Conservation (phyloP, 1,140 invertebrate genomes). For the Cydia strobilella region DNA sequence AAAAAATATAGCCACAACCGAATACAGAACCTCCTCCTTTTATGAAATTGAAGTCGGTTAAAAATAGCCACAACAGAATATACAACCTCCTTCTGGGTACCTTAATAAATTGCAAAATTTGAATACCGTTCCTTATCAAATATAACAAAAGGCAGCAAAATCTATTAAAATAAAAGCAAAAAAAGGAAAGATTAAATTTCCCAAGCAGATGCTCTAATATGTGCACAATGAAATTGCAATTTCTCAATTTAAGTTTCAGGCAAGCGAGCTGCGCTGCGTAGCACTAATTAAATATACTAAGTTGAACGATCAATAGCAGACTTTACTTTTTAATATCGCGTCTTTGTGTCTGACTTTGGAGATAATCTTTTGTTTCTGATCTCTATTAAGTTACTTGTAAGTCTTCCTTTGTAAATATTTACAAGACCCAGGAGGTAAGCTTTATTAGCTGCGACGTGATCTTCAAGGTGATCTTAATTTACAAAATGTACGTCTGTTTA, state of each 20-base stretch:
- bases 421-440: slow-evolving; percentile 3
- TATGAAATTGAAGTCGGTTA: no score
- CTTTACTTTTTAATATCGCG: slow-evolving; percentile 20
- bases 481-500: background rate
- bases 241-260: background rate
- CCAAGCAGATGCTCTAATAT: background rate
- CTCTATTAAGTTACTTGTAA: slow-evolving; percentile 17
- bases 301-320: background rate
- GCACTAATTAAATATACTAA: slow-evolving; percentile 20
- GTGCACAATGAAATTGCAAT: slow-evolving; percentile 10
- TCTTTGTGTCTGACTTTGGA: slow-evolving; percentile 15
- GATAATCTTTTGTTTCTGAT: slow-evolving; percentile 17
- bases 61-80: no score
- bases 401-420: slow-evolving; percentile 8
- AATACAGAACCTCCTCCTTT: no score
- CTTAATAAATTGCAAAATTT: no score
- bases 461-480: background rate
- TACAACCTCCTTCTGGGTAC: no score
- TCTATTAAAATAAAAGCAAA: background rate
- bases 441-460: background rate
- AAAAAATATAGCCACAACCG: no score
- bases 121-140: no score
- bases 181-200: background rate
- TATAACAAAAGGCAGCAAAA: background rate
- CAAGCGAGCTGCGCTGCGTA: background rate